Percentiles rank a stretch among this genome's conserved stretches.
These are phyloP conservation scores for Cheirogaleus major DNA, from an alignment of 2,797 vertebrate species.

Conservation along the genomic window DNA sequence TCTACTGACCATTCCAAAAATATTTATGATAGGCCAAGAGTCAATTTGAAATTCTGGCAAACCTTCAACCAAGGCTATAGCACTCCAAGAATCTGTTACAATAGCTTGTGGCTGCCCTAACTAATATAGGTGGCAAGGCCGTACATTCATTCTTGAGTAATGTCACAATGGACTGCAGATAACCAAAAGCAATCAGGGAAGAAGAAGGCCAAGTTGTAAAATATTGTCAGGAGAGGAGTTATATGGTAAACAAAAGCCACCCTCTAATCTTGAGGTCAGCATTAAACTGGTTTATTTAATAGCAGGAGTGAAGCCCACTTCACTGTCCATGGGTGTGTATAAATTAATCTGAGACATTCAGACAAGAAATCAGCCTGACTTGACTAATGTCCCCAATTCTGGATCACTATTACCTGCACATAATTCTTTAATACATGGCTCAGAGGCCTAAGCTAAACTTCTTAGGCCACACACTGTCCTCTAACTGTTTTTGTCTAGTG, in stretches of 20 bases:
- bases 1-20: neutral
- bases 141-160: neutral
- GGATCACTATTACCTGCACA: neutral
- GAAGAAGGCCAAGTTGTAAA: slow-evolving; percentile 2
- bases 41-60: neutral
- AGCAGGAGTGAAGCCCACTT: neutral
- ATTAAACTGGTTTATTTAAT: slow-evolving; percentile 24
- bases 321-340: neutral
- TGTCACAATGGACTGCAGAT: neutral
- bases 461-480: neutral
- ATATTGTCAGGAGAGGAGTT: neutral
- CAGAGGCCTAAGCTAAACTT: neutral
- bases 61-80: neutral
- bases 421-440: neutral
- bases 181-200: slow-evolving; percentile 4
- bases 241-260: neutral
- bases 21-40: neutral
- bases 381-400: neutral
- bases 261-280: neutral
- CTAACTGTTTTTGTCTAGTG: neutral
- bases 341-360: neutral
- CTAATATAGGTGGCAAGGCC: neutral
- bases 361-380: neutral
- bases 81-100: neutral
- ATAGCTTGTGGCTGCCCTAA: neutral